Base-by-base conservation (phyloP, 2,113 vertebrate species). In the Heterotis niloticus region DNA sequence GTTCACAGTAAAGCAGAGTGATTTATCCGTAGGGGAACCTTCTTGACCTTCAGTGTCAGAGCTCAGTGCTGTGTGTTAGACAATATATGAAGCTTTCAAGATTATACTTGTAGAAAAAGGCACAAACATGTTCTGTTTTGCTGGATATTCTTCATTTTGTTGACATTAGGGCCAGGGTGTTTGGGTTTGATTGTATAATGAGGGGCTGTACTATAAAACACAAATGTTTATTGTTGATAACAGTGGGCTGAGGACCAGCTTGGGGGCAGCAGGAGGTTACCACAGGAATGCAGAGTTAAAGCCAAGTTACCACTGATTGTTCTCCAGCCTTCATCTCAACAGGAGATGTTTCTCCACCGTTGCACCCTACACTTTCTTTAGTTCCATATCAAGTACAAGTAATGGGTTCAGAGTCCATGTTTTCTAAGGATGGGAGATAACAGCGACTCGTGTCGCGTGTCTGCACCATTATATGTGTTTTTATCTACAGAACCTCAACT, bases 231-330 rank as follows among this genome's bases (percentile, higher is more conserved):
- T 65, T 72, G n/a, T 64, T 54, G 44, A 28, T 64, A 1, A 56
- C 10, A 5, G 44, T 52, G 16, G 23, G 11, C 69, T 51, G 44
- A 73, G 34, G 23, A 64, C n/a, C 78, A 26, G 69, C 56, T 18
- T 52, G 16, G 59, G 29, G 10, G 59, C 24, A 78, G 77, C 0
- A 3, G 68, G 77, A 23, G 29, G 9, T 44, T 51, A 54, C 16
- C 51, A 1, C 52, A 34, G 52, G 76, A 77, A 77, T 68, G 64
- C 64, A 56, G 24, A 26, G 13, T 18, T 26, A 5, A 26, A 68
- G 76, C 64, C 64, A 67, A 77, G 52, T 24, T 77, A 52, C 52
- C 13, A 56, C 29, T 26, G 34, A 66, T 66, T 69, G 52, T 68
- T 34, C 76, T 78, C 26, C 18, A 28, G 23, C 51, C 13, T 18